Percentiles rank a stretch among this genome's conserved stretches.
These are phyloP conservation scores for Alosa alosa DNA, from an alignment of 2,113 vertebrate genomes.

Conservation along the genomic window DNA sequence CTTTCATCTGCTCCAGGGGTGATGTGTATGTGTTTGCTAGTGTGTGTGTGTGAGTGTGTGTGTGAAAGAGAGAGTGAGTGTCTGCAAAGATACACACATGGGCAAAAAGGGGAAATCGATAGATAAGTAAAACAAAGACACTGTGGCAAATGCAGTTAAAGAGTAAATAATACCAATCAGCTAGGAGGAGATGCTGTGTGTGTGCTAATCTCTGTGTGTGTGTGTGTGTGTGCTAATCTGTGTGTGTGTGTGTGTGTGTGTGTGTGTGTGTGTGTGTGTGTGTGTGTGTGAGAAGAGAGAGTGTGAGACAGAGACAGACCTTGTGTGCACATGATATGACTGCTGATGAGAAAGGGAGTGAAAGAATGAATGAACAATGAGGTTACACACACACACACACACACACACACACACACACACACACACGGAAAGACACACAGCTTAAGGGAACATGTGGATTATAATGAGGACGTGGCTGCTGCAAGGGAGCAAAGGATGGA, in stretches of 20 bases:
- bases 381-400: conserved; percentile 9
- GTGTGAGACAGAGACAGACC: neutral
- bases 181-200: conserved; percentile 46
- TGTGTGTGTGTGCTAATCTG: neutral
- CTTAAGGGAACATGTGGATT: neutral
- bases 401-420: neutral
- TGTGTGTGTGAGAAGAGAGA: neutral
- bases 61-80: neutral
- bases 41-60: conserved; percentile 28
- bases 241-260: neutral
- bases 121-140: conserved; percentile 61
- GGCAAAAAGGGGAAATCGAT: conserved; percentile 57
- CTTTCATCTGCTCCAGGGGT: conserved; percentile 21
- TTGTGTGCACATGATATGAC: conserved; percentile 43
- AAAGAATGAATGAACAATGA: conserved; percentile 38
- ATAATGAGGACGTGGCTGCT: neutral
- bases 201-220: neutral
- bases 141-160: conserved; percentile 57
- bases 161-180: conserved; percentile 63
- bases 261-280: neutral
- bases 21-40: conserved; percentile 29
- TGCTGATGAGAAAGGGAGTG: conserved; percentile 52
- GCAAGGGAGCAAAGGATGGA: neutral
- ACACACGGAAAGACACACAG: neutral
- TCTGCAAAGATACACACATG: neutral